Evolutionary conservation across 2,888 invertebrate species (phyloP).

Genomic region (Tillus elongatus): DNA sequence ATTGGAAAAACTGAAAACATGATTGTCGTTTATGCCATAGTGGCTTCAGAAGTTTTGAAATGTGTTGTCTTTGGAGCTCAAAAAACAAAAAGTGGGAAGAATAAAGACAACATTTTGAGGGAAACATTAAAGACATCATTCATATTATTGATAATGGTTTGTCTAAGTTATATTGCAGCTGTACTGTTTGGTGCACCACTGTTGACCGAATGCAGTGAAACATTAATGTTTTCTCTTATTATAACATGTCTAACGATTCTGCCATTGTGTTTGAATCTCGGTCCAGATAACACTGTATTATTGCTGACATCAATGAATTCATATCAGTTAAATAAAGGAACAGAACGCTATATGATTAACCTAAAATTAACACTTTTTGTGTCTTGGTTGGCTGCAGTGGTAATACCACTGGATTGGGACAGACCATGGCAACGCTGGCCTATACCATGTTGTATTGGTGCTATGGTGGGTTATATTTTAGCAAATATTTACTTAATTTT

Average conservation of each 20-base stretch:
- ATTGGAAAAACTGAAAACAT: not conserved
- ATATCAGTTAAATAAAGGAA: slow-evolving; percentile 38
- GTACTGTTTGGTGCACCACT: slow-evolving; percentile 59
- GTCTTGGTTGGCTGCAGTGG: slow-evolving; percentile 71
- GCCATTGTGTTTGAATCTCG: slow-evolving; percentile 51
- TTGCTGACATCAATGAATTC: slow-evolving; percentile 42
- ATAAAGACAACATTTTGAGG: slow-evolving; percentile 32
- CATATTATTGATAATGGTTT: slow-evolving; percentile 42
- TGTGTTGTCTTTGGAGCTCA: not conserved
- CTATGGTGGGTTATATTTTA: slow-evolving; percentile 48
- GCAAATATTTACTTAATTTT: slow-evolving; percentile 1
- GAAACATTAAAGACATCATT: slow-evolving; percentile 46
- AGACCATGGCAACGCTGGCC: slow-evolving; percentile 77
- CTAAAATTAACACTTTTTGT: slow-evolving; percentile 54
- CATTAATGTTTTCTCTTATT: slow-evolving; percentile 53
- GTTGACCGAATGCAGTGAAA: slow-evolving; percentile 52
- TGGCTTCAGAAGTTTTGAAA: not conserved
- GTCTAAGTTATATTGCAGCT: slow-evolving; percentile 50
- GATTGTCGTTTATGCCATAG: not conserved
- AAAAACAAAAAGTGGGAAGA: slow-evolving; percentile 1
- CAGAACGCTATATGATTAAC: slow-evolving; percentile 49
- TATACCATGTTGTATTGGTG: slow-evolving; percentile 56
- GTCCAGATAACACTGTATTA: slow-evolving; percentile 47
- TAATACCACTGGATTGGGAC: slow-evolving; percentile 83
- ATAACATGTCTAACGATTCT: slow-evolving; percentile 52